Evolutionary conservation across 2,113 vertebrate species (phyloP).

Genomic region (Jaculus jaculus): DNA sequence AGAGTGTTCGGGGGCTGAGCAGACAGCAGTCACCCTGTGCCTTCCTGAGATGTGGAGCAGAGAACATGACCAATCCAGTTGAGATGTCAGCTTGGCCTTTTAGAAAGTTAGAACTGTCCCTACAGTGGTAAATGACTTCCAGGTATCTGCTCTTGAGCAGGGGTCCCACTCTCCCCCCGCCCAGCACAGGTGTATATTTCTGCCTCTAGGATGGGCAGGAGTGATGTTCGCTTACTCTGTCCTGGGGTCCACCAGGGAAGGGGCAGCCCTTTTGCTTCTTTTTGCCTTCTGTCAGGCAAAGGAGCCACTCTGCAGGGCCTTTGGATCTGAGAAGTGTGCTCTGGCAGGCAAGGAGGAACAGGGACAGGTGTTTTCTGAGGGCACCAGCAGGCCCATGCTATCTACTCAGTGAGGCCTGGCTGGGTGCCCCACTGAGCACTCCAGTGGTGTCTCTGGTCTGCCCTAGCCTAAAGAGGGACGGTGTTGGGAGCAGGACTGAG

Average conservation of each 20-base stretch:
- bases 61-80: neutral
- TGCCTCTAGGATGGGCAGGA: neutral
- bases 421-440: too few species aligned
- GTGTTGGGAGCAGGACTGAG: neutral
- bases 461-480: neutral
- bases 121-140: rapidly evolving
- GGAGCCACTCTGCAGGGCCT: neutral
- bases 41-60: neutral
- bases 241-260: neutral
- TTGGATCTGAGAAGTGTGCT: rapidly evolving
- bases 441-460: neutral
- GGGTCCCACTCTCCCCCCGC: too few species aligned
- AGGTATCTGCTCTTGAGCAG: neutral
- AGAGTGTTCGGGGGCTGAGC: too few species aligned
- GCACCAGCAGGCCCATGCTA: neutral
- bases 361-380: neutral
- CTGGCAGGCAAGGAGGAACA: neutral
- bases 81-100: neutral
- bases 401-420: neutral
- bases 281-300: neutral
- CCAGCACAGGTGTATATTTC: neutral
- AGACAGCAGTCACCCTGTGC: neutral
- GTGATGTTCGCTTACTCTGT: neutral
- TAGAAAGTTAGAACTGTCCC: neutral
- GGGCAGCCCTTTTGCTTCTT: neutral